Percentiles rank a stretch among this genome's conserved stretches.
These are phyloP conservation scores for Gastracanthus pulcherrimus DNA, from an alignment of 2,888 invertebrate genomes.

Conservation along the genomic window DNA sequence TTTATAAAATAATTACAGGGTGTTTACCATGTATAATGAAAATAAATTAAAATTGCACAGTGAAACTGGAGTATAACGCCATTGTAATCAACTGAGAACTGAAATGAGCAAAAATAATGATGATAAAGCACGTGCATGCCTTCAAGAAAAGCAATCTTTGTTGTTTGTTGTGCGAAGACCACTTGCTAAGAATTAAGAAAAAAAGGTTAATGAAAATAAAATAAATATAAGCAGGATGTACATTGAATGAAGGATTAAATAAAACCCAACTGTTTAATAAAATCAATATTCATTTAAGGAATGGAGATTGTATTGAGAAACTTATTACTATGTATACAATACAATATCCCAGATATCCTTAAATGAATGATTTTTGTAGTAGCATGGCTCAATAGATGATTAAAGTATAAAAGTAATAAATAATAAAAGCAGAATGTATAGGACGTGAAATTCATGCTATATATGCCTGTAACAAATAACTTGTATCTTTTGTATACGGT, in stretches of 20 bases:
- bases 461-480: constrained; percentile 45
- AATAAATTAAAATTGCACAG: constrained; percentile 30
- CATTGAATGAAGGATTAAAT: constrained; percentile 27
- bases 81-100: constrained; percentile 44
- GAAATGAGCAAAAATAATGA: constrained; percentile 52
- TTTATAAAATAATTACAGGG: constrained; percentile 9
- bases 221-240: constrained; percentile 34
- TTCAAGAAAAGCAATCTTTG: constrained; percentile 42
- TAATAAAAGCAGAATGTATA: constrained; percentile 22
- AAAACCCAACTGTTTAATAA: constrained; percentile 6
- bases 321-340: background rate
- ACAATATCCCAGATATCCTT: background rate
- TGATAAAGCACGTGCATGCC: constrained; percentile 49
- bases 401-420: background rate
- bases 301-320: background rate
- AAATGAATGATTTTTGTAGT: background rate
- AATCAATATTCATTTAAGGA: constrained; percentile 5
- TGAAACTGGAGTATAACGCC: constrained; percentile 33
- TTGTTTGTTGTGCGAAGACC: constrained; percentile 31
- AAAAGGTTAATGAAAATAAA: constrained; percentile 28
- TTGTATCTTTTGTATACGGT: constrained; percentile 2
- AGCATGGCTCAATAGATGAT: background rate
- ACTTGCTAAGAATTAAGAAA: constrained; percentile 47
- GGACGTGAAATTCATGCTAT: constrained; percentile 63
- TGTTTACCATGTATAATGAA: constrained; percentile 23